Percentiles rank a stretch among this genome's conserved stretches.
These are phyloP conservation scores for Chalcis sispes DNA, from an alignment of 2,888 invertebrate species.

Conservation along the genomic window DNA sequence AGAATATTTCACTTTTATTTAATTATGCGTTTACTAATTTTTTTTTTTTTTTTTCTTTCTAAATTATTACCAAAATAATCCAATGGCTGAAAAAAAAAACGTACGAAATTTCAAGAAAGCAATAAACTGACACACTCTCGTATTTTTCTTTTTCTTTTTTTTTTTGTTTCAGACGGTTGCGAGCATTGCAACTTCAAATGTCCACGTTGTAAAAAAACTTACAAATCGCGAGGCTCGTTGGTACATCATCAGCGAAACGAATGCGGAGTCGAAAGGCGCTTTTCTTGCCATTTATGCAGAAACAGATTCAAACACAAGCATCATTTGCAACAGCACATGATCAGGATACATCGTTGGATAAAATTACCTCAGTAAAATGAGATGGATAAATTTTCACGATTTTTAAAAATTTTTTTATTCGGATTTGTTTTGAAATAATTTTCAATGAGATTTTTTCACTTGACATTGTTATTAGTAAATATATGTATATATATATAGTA, in stretches of 20 bases:
- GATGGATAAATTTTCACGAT: no score
- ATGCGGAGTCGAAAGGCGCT: constrained; percentile 70
- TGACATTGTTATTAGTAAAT: no score
- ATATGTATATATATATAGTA: no score
- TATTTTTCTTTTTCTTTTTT: constrained; percentile 9
- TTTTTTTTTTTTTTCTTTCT: no score
- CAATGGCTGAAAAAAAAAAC: no score
- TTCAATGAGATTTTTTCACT: no score
- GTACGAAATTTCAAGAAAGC: neutral
- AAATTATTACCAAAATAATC: no score
- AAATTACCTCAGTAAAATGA: neutral
- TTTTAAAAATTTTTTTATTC: no score
- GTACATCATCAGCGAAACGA: constrained; percentile 69
- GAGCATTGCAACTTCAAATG: constrained; percentile 52
- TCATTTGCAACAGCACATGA: constrained; percentile 60
- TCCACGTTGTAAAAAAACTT: constrained; percentile 60
- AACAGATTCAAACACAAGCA: constrained; percentile 64
- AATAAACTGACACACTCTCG: constrained; percentile 1
- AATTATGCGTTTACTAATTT: no score
- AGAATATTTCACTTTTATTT: no score
- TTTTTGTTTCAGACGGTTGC: constrained; percentile 59
- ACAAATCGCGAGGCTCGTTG: constrained; percentile 65
- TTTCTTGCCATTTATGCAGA: constrained; percentile 64
- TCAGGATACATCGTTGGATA: constrained; percentile 30
- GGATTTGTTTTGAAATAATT: no score